phyloP scores from a whole-genome alignment of 2,888 invertebrate species.

The Dicyrtoma fusca region DNA sequence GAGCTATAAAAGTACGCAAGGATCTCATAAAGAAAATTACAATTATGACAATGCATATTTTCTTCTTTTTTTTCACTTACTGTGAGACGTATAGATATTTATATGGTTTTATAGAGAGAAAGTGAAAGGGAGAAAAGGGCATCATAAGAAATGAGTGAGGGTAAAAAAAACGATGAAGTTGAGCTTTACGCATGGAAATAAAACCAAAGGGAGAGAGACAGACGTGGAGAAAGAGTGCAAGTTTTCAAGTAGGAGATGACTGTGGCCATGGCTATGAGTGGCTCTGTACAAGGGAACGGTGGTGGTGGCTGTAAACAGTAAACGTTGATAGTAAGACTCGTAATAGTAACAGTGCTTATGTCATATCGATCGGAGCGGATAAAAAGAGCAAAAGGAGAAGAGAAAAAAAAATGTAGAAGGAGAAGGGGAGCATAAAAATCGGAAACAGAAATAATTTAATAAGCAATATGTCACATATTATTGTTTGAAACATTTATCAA shows the following conservation, averaged over 20 bases:
- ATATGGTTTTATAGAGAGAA: background rate
- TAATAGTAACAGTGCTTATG: slow-evolving; percentile 29
- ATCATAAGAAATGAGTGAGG: background rate
- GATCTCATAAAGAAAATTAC: too few relatives aligned
- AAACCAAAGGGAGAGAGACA: background rate
- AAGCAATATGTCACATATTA: slow-evolving; percentile 53
- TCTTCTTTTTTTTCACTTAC: too few relatives aligned
- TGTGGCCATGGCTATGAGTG: background rate
- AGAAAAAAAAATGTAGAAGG: background rate
- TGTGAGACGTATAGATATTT: too few relatives aligned
- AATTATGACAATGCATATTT: too few relatives aligned
- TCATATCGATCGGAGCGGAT: slow-evolving; percentile 37
- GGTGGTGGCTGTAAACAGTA: too few relatives aligned
- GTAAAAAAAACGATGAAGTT: slow-evolving; percentile 2
- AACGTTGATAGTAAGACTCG: too few relatives aligned
- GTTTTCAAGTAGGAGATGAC: slow-evolving; percentile 1
- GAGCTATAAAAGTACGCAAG: too few relatives aligned
- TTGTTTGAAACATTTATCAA: slow-evolving; percentile 48
- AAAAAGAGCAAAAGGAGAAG: slow-evolving; percentile 28
- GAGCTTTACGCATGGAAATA: background rate
- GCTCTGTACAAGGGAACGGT: slow-evolving; percentile 2
- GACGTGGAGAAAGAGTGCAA: background rate
- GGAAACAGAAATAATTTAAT: slow-evolving; percentile 56
- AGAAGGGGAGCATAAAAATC: slow-evolving; percentile 44
- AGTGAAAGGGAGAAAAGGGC: slow-evolving; percentile 14